Conservation (phyloP, 2,888 invertebrate genomes). For the Agonopterix subpropinquella region DNA sequence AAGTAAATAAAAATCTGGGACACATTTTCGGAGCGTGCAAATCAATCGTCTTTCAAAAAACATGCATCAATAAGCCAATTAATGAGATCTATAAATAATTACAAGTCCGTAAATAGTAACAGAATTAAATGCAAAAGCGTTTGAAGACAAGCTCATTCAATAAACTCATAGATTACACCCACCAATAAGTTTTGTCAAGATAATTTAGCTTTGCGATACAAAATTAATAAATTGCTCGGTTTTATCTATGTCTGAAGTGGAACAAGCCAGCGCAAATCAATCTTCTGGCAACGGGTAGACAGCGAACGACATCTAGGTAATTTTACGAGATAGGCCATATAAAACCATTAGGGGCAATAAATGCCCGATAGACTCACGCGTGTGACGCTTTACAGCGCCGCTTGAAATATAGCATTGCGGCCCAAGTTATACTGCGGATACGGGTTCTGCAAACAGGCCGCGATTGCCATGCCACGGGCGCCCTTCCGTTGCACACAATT, state of each 20-base stretch:
- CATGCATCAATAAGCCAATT: too few relatives aligned
- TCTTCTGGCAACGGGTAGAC: slow-evolving; percentile 24
- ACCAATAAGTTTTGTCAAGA: slow-evolving; percentile 2
- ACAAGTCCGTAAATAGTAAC: too few relatives aligned
- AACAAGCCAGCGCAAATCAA: slow-evolving; percentile 28
- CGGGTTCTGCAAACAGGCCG: slow-evolving; percentile 23
- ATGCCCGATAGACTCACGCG: slow-evolving; percentile 37
- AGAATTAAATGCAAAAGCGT: too few relatives aligned
- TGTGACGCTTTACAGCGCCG: slow-evolving; percentile 39
- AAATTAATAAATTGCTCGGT: slow-evolving; percentile 19
- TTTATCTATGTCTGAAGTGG: slow-evolving; percentile 22
- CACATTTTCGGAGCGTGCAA: not conserved
- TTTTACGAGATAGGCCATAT: slow-evolving; percentile 45
- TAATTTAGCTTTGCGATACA: slow-evolving; percentile 16
- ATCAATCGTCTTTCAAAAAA: not conserved
- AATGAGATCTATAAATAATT: too few relatives aligned
- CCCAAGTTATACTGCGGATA: slow-evolving; percentile 13
- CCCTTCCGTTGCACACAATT: slow-evolving; percentile 35
- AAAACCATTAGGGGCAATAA: slow-evolving; percentile 55
- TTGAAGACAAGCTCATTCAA: too few relatives aligned
- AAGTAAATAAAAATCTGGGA: slow-evolving; percentile 13
- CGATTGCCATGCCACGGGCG: slow-evolving; percentile 31
- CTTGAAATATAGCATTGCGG: slow-evolving; percentile 29
- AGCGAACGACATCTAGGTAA: slow-evolving; percentile 32
- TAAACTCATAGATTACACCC: not conserved